phyloP scores from a whole-genome alignment of 2,797 vertebrate species.

The Phaenicophaeus curvirostris region DNA sequence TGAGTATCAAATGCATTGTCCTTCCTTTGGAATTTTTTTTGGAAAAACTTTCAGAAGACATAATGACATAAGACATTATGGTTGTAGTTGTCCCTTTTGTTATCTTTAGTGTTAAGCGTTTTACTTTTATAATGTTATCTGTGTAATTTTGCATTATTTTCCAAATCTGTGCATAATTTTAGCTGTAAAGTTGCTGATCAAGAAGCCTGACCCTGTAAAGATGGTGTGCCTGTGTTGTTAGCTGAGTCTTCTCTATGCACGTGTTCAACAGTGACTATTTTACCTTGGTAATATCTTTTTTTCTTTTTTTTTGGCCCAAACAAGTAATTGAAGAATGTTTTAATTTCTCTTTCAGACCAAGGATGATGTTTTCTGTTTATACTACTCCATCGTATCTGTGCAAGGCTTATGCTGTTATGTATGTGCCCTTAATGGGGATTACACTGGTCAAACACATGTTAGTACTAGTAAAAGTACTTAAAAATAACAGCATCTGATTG shows the following conservation, averaged over 20 bases:
- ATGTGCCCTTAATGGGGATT: background rate
- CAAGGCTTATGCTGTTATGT: background rate
- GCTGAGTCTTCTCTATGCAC: background rate
- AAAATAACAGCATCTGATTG: background rate
- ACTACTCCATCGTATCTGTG: background rate
- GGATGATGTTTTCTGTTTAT: background rate
- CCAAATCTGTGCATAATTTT: background rate
- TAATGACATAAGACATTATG: no score
- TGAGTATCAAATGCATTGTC: background rate
- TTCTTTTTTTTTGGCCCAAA: background rate
- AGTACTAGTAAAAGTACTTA: background rate
- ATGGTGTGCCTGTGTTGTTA: background rate
- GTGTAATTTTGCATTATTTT: background rate
- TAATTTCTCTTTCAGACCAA: background rate
- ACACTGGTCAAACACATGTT: background rate
- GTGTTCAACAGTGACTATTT: background rate
- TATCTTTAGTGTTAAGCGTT: background rate
- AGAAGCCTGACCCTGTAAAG: background rate
- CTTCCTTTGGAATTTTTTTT: background rate
- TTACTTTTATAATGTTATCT: background rate
- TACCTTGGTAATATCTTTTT: background rate
- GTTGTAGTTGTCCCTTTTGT: background rate
- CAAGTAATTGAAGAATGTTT: background rate
- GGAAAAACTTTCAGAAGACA: background rate
- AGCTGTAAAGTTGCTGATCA: background rate